Conservation (phyloP, 2,797 vertebrate genomes). For the Hoplostethus atlanticus region DNA sequence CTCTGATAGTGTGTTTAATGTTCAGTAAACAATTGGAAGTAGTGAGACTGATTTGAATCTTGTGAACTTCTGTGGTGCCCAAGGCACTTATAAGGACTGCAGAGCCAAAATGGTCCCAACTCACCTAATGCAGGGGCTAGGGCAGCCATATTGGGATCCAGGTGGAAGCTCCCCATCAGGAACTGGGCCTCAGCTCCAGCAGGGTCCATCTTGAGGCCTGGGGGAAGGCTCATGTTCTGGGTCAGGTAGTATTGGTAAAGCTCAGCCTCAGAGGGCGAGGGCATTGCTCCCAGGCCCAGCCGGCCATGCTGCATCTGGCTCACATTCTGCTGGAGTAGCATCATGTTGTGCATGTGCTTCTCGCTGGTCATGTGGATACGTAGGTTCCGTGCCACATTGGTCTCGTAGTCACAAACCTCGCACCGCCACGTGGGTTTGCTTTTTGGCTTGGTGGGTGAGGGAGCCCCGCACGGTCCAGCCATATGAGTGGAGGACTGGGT, state of each 20-base stretch:
- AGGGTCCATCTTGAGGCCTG: slow-evolving; percentile 93
- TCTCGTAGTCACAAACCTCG: slow-evolving; percentile 99
- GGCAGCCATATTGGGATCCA: slow-evolving; percentile 93
- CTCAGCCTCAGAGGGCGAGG: slow-evolving; percentile 95
- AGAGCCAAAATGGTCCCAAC: slow-evolving; percentile 39
- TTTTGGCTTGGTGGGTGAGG: slow-evolving; percentile 98
- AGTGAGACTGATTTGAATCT: slow-evolving; percentile 20
- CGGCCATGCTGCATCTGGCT: slow-evolving; percentile 95
- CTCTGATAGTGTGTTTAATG: too few species aligned
- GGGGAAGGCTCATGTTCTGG: slow-evolving; percentile 96
- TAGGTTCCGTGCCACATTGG: slow-evolving; percentile 97
- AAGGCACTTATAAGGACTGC: slow-evolving; percentile 1
- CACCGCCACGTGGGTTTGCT: slow-evolving; percentile 99
- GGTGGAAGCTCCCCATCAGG: slow-evolving; percentile 95
- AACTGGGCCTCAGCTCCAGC: slow-evolving; percentile 92
- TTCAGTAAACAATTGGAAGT: too few species aligned
- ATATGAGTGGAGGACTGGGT: slow-evolving; percentile 89
- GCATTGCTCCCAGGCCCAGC: slow-evolving; percentile 93
- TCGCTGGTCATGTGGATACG: slow-evolving; percentile 99
- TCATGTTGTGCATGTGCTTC: slow-evolving; percentile 99
- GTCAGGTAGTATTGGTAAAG: slow-evolving; percentile 99
- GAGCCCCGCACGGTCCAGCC: slow-evolving; percentile 91
- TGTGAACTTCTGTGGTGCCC: slow-evolving; percentile 25
- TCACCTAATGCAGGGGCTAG: slow-evolving; percentile 95
- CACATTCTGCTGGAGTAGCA: slow-evolving; percentile 99